Percentiles rank a stretch among this genome's conserved stretches.
These are phyloP conservation scores for Chloroclystis v-ata DNA, from an alignment of 2,888 invertebrate genomes.

Conservation along the genomic window DNA sequence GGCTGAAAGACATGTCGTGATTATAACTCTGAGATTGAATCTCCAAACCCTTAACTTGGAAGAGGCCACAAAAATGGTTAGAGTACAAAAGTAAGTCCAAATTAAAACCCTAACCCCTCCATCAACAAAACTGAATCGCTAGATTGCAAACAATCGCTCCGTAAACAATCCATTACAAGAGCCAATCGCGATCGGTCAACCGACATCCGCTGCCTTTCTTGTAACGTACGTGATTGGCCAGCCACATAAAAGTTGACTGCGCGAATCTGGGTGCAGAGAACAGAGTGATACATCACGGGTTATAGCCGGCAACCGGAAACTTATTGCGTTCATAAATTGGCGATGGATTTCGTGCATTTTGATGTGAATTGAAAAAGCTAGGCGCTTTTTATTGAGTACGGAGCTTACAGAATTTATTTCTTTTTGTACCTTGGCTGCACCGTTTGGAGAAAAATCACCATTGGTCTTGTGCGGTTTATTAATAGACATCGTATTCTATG, in stretches of 20 bases:
- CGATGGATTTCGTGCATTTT: not conserved
- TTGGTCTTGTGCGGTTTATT: too few relatives aligned
- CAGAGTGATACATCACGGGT: constrained; percentile 27
- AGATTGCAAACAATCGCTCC: not conserved
- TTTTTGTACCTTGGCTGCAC: too few relatives aligned
- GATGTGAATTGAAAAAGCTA: not conserved
- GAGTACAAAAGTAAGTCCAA: too few relatives aligned
- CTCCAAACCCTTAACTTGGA: too few relatives aligned
- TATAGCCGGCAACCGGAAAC: constrained; percentile 16
- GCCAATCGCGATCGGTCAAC: constrained; percentile 8
- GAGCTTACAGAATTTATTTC: too few relatives aligned
- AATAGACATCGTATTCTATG: too few relatives aligned
- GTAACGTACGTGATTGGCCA: constrained; percentile 5
- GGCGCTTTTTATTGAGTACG: too few relatives aligned
- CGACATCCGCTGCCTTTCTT: constrained; percentile 7
- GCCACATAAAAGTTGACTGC: constrained; percentile 14
- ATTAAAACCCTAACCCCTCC: not conserved
- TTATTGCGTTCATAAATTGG: constrained; percentile 9
- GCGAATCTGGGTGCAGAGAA: constrained; percentile 8
- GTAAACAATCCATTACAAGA: constrained; percentile 7
- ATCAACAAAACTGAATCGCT: not conserved
- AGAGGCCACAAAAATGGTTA: too few relatives aligned
- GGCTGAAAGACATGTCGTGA: too few relatives aligned
- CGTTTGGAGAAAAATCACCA: too few relatives aligned
- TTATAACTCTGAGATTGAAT: too few relatives aligned